phyloP scores from a whole-genome alignment of 2,113 vertebrate genomes.

The Seriola quinqueradiata region DNA sequence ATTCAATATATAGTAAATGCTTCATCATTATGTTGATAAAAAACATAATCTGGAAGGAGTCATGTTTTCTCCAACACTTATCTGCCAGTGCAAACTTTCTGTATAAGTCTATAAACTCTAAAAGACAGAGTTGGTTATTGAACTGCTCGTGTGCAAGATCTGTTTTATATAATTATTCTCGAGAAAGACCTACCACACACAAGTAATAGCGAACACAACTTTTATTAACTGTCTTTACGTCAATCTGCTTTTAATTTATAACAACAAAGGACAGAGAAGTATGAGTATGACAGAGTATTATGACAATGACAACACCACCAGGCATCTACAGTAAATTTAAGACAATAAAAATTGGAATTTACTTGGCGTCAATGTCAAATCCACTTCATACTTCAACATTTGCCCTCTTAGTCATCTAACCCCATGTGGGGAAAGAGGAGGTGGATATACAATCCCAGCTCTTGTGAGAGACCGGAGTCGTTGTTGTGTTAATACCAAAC shows the following conservation, averaged over 20 bases:
- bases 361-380: slow-evolving; percentile 4
- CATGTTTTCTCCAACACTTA: no score
- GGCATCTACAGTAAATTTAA: not conserved
- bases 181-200: no score
- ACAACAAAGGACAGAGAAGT: not conserved
- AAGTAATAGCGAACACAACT: no score
- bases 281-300: no score
- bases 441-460: slow-evolving; percentile 5
- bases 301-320: not conserved
- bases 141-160: no score
- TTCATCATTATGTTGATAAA: no score
- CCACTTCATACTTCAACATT: slow-evolving; percentile 17
- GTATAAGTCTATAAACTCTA: no score
- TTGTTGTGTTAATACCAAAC: slow-evolving; percentile 56
- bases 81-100: no score
- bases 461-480: slow-evolving; percentile 14
- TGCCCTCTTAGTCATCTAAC: slow-evolving; percentile 4
- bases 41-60: no score
- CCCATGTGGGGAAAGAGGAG: not conserved
- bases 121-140: no score
- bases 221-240: not conserved
- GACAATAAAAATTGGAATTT: not conserved
- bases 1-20: no score
- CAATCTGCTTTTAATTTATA: not conserved
- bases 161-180: no score